Conservation (phyloP, 2,888 invertebrate species). For the Cheilosia vulpina region DNA sequence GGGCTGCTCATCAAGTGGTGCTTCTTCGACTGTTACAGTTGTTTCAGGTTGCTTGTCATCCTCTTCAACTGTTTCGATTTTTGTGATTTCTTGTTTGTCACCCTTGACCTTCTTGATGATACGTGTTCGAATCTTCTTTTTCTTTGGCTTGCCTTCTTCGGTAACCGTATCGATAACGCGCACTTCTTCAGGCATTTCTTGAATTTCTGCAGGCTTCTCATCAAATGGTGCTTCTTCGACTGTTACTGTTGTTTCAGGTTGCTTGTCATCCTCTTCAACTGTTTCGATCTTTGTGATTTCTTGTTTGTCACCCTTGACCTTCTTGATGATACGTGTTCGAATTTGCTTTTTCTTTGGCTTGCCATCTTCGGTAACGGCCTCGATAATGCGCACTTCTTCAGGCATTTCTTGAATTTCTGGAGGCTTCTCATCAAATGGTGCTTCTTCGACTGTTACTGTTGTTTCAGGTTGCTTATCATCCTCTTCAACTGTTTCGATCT, state of each 20-base stretch:
- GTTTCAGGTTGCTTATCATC: slow-evolving; percentile 38
- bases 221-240: slow-evolving; percentile 24
- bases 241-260: slow-evolving; percentile 31
- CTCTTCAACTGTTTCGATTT: slow-evolving; percentile 29
- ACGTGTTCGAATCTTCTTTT: slow-evolving; percentile 30
- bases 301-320: slow-evolving; percentile 36
- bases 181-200: slow-evolving; percentile 33
- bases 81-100: slow-evolving; percentile 36
- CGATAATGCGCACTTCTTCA: slow-evolving; percentile 12
- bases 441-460: slow-evolving; percentile 31
- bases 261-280: slow-evolving; percentile 24
- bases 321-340: slow-evolving; percentile 28
- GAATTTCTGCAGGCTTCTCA: slow-evolving; percentile 5
- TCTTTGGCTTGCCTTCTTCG: slow-evolving; percentile 33
- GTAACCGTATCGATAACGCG: background rate
- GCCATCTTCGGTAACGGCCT: slow-evolving; percentile 19
- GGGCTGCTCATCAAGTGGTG: slow-evolving; percentile 13
- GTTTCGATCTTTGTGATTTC: slow-evolving; percentile 42
- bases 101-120: slow-evolving; percentile 33
- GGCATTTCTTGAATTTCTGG: slow-evolving; percentile 19
- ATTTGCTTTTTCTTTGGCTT: slow-evolving; percentile 37
- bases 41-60: slow-evolving; percentile 32
- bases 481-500: slow-evolving; percentile 29
- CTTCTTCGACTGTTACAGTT: slow-evolving; percentile 29
- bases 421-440: slow-evolving; percentile 14